Evolutionary conservation across 2,797 vertebrate species (phyloP).

Genomic region (Spea hammondii): DNA sequence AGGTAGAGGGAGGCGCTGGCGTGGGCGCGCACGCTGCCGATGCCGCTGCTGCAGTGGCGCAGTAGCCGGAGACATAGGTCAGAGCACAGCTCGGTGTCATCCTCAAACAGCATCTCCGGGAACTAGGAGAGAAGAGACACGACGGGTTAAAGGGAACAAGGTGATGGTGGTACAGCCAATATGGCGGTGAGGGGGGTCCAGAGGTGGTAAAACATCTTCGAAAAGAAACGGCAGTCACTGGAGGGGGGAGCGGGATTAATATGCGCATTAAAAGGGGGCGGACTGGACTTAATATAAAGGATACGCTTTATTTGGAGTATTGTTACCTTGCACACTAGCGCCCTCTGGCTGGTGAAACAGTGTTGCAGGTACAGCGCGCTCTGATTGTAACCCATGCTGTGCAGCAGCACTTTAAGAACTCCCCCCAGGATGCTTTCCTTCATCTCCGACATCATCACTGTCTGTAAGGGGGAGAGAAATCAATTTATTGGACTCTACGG

Average conservation of each 20-base stretch:
- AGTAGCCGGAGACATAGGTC: constrained; percentile 87
- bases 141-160: neutral
- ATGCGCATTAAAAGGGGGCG: neutral
- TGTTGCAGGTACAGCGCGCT: constrained; percentile 88
- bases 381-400: constrained; percentile 86
- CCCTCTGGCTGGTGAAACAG: constrained; percentile 86
- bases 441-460: constrained; percentile 80
- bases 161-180: neutral
- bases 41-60: constrained; percentile 85
- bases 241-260: neutral
- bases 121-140: constrained; percentile 66
- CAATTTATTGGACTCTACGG: too few species aligned
- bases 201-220: too few species aligned
- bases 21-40: constrained; percentile 77
- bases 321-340: constrained; percentile 83
- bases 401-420: constrained; percentile 82
- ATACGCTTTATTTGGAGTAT: too few species aligned
- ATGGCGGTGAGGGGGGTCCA: neutral
- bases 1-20: constrained; percentile 91
- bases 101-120: constrained; percentile 90
- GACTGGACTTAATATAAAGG: too few species aligned
- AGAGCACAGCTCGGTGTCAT: constrained; percentile 88
- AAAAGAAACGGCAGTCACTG: neutral
- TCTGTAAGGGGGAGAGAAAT: constrained; percentile 57
- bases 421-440: constrained; percentile 85